Evolutionary conservation across 1,140 invertebrate genomes (phyloP).

Genomic region (Drosophila ficusphila): DNA sequence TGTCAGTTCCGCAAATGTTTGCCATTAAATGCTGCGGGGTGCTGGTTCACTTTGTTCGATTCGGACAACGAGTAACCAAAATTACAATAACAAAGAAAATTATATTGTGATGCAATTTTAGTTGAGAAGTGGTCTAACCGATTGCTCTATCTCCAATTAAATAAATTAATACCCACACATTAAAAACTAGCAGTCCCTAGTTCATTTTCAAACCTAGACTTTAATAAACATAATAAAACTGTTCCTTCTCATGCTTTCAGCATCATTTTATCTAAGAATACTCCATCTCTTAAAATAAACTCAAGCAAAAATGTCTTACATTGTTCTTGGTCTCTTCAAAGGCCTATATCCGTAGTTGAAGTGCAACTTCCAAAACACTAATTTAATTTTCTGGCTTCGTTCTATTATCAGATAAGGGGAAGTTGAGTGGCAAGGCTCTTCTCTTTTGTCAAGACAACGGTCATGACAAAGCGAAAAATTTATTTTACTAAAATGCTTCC

Average conservation of each 20-base stretch:
- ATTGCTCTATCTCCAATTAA: background rate
- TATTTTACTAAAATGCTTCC: conserved; percentile 21
- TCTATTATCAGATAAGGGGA: conserved; percentile 35
- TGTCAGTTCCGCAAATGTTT: conserved; percentile 39
- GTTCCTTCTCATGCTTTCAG: background rate
- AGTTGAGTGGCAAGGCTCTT: conserved; percentile 2
- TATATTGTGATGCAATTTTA: too few relatives aligned
- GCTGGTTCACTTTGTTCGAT: conserved; percentile 26
- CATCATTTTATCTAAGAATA: background rate
- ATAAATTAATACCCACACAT: background rate
- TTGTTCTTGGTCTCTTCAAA: background rate
- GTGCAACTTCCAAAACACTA: conserved; percentile 7
- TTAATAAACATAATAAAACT: background rate
- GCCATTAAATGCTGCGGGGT: conserved; percentile 20
- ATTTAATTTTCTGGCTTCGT: conserved; percentile 24
- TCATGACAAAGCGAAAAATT: conserved; percentile 27
- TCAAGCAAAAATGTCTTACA: background rate
- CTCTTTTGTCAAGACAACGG: conserved; percentile 23
- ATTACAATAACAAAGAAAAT: background rate
- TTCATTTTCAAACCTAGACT: background rate
- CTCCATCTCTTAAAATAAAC: background rate
- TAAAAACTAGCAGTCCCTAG: background rate
- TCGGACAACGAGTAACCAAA: background rate
- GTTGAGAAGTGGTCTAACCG: too few relatives aligned
- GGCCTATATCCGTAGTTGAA: background rate